These are phyloP conservation scores for Benthosema pterotum DNA, from an alignment of 2,797 vertebrate genomes.

Conservation along the genomic window DNA sequence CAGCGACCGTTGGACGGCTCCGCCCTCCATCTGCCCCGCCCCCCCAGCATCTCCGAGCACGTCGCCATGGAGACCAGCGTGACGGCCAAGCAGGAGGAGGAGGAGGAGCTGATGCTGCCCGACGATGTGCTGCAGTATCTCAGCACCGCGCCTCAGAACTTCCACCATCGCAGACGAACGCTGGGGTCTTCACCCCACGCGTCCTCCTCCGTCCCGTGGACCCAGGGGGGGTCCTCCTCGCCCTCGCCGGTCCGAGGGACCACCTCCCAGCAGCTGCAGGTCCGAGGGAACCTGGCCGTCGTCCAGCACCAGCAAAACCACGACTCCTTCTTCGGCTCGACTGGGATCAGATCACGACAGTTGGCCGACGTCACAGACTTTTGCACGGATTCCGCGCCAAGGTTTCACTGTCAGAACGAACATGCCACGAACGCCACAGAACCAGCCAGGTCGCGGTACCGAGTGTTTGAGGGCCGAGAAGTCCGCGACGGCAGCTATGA, in stretches of 20 bases:
- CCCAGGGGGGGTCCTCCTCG: constrained; percentile 80
- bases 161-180: constrained; percentile 68
- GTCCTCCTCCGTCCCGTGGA: constrained; percentile 86
- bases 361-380: no score
- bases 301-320: constrained; percentile 86
- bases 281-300: constrained; percentile 75
- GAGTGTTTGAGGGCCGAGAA: constrained; percentile 72
- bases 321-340: no score
- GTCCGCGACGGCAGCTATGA: constrained; percentile 56
- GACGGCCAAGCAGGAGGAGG: constrained; percentile 58
- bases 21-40: constrained; percentile 72
- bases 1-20: no score
- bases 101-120: constrained; percentile 80
- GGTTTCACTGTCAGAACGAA: no score
- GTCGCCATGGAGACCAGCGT: constrained; percentile 75
- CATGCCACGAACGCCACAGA: no score
- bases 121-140: constrained; percentile 86
- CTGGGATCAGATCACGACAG: no score
- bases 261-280: constrained; percentile 36
- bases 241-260: constrained; percentile 59
- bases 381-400: constrained; percentile 66
- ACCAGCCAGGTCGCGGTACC: constrained; percentile 55
- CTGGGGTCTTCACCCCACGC: constrained; percentile 65
- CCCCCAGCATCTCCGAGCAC: constrained; percentile 87
- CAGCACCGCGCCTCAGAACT: constrained; percentile 66